Evolutionary conservation across 2,113 vertebrate species (phyloP).

Genomic region (Globicephala melas): DNA sequence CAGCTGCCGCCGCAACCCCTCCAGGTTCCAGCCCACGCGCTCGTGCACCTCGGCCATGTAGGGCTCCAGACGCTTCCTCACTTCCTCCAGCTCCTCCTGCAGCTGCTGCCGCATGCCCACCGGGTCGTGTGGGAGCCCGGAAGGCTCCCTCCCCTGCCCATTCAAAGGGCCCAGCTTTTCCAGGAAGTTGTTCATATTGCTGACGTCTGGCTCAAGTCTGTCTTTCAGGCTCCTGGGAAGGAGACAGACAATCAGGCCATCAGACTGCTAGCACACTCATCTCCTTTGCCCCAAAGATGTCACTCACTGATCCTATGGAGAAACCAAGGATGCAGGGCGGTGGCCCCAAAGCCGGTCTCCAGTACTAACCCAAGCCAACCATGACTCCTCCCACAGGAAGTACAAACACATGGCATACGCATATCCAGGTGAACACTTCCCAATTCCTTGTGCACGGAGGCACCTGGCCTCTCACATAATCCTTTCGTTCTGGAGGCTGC

Average conservation of each 20-base stretch:
- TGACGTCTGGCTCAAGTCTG: conserved; percentile 79
- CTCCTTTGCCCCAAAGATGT: background rate
- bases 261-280: background rate
- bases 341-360: background rate
- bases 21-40: conserved; percentile 74
- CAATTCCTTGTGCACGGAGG: background rate
- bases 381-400: background rate
- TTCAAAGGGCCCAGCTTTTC: conserved; percentile 78
- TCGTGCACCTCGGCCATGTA: conserved; percentile 77
- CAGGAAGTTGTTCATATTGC: conserved; percentile 75
- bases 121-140: conserved; percentile 76
- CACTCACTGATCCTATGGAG: background rate
- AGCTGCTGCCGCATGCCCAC: conserved; percentile 82
- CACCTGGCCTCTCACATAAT: background rate
- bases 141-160: conserved; percentile 60
- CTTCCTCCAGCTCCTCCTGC: conserved; percentile 86
- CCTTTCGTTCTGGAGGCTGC: background rate
- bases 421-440: background rate
- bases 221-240: conserved; percentile 83
- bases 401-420: background rate
- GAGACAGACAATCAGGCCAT: background rate
- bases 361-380: background rate
- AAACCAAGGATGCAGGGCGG: background rate
- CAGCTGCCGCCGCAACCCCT: conserved; percentile 75
- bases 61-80: conserved; percentile 84